A percentile compares a stretch with the other conserved stretches of the same genome.
These are phyloP conservation scores for Agrotis segetum DNA, from an alignment of 2,888 invertebrate genomes.

Conservation along the genomic window DNA sequence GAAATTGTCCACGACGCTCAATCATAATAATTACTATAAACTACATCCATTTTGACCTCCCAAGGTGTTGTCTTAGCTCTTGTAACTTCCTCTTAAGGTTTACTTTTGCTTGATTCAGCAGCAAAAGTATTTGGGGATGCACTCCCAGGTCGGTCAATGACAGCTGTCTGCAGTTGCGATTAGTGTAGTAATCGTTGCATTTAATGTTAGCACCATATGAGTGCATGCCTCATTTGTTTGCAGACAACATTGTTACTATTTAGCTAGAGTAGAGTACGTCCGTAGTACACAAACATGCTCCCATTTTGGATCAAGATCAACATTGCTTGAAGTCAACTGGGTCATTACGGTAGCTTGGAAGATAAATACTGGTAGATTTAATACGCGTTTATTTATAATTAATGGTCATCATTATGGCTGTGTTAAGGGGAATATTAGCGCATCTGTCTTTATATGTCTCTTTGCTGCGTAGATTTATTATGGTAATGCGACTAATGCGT, in stretches of 20 bases:
- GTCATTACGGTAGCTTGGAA: conserved; percentile 68
- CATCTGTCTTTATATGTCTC: conserved; percentile 12
- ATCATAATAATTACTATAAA: conserved; percentile 78
- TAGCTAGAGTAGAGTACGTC: conserved; percentile 36
- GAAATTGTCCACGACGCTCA: conserved; percentile 76
- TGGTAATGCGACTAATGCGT: conserved; percentile 1
- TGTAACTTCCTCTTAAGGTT: conserved; percentile 50
- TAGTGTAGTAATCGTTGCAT: conserved; percentile 76
- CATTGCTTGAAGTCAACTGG: conserved; percentile 68
- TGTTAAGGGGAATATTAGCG: conserved; percentile 27
- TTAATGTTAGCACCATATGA: conserved; percentile 76
- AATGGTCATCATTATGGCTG: conserved; percentile 54
- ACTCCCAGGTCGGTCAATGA: conserved; percentile 80
- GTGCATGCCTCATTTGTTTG: conserved; percentile 71
- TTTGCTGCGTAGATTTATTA: conserved; percentile 12
- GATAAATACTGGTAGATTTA: conserved; percentile 45
- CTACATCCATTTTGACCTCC: conserved; percentile 64
- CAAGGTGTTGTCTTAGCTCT: conserved; percentile 55
- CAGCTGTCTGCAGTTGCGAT: conserved; percentile 83
- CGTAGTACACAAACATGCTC: conserved; percentile 66
- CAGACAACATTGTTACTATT: conserved; percentile 66
- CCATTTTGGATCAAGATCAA: conserved; percentile 79
- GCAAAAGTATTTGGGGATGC: conserved; percentile 51
- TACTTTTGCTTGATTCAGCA: conserved; percentile 42
- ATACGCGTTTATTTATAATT: conserved; percentile 56